These are phyloP conservation scores for Platysteira castanea DNA, from an alignment of 2,113 vertebrate genomes.

Conservation along the genomic window DNA sequence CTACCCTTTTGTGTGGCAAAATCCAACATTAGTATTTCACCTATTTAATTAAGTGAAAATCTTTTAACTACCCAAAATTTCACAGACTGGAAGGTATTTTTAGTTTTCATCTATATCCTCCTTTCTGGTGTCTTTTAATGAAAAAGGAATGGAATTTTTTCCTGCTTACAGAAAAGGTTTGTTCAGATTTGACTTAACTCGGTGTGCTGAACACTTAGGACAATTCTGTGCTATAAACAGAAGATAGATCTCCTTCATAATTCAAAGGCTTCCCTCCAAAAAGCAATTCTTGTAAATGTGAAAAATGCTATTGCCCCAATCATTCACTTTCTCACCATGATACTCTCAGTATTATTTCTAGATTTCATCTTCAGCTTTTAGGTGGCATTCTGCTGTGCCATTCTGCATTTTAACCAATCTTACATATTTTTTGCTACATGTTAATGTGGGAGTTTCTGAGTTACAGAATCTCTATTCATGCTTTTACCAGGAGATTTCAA, in stretches of 20 bases:
- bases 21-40: neutral
- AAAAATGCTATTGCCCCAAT: neutral
- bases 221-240: neutral
- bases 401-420: neutral
- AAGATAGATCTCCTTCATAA: neutral
- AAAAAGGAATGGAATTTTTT: neutral
- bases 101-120: neutral
- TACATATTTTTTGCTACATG: neutral
- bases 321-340: neutral
- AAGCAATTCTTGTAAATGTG: neutral
- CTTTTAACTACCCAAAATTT: neutral
- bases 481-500: neutral
- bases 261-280: neutral
- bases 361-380: neutral
- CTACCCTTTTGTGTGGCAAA: neutral
- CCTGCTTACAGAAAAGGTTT: neutral
- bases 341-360: neutral
- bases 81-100: neutral
- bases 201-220: neutral
- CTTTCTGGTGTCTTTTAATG: neutral
- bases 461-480: neutral
- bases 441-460: neutral
- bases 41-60: neutral
- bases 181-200: neutral
- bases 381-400: neutral